A percentile compares a stretch with the other conserved stretches of the same genome.
Evolutionary conservation across 2,888 invertebrate species (phyloP).

Genomic region (Anticlea derivata): DNA sequence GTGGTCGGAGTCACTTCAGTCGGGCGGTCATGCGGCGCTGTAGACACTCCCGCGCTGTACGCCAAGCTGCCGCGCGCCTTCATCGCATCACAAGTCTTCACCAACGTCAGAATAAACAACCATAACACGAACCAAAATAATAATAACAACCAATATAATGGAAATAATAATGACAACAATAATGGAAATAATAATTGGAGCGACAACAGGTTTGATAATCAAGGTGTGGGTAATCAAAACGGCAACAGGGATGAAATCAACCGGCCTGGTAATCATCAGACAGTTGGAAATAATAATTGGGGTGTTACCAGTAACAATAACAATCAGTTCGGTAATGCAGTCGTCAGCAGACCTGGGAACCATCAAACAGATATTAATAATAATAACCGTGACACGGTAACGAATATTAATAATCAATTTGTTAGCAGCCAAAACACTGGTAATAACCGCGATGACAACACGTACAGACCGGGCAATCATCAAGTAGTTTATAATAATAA

Average conservation of each 20-base stretch:
- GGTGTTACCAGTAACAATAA: neutral
- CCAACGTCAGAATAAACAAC: conserved; percentile 26
- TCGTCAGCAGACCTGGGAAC: conserved; percentile 10
- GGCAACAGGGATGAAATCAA: conserved; percentile 1
- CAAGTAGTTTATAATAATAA: too few relatives aligned
- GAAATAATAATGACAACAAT: conserved; percentile 8
- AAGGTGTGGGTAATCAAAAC: neutral
- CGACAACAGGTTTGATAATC: conserved; percentile 9
- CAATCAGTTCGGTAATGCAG: conserved; percentile 3
- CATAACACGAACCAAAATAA: conserved; percentile 17
- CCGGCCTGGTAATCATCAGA: conserved; percentile 8
- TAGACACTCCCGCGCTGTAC: conserved; percentile 69
- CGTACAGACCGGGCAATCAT: too few relatives aligned
- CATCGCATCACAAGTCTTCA: conserved; percentile 45
- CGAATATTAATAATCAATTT: too few relatives aligned
- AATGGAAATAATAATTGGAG: conserved; percentile 17
- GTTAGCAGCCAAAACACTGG: too few relatives aligned
- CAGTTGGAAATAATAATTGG: conserved; percentile 4
- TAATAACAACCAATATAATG: conserved; percentile 8
- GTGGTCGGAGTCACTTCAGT: conserved; percentile 71
- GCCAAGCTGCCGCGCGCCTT: conserved; percentile 53
- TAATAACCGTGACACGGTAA: neutral
- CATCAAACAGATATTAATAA: conserved; percentile 11
- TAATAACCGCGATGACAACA: too few relatives aligned
- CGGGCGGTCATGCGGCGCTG: conserved; percentile 69